These are phyloP conservation scores for Sesia apiformis DNA, from an alignment of 2,888 invertebrate species.

Conservation along the genomic window DNA sequence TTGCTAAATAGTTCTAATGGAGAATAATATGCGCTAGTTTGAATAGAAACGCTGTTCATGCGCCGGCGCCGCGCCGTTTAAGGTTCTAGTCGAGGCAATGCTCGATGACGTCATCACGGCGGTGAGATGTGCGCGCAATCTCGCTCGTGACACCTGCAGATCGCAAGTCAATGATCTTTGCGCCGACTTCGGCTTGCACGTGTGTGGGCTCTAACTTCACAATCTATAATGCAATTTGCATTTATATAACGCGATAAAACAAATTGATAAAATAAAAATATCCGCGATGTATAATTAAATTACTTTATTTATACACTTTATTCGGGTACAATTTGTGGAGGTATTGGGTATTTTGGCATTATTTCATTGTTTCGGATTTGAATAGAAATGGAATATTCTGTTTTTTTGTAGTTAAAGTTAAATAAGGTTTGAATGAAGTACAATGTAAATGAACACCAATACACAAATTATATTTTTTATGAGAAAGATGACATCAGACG, in stretches of 20 bases:
- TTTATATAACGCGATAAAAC: not conserved
- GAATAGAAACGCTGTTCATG: slow-evolving; percentile 5
- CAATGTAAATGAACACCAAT: no score
- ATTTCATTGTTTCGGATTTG: no score
- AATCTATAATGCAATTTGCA: not conserved
- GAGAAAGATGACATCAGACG: no score
- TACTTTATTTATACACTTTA: no score
- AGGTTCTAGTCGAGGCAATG: slow-evolving; percentile 27
- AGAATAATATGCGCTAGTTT: slow-evolving; percentile 3
- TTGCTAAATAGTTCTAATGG: slow-evolving; percentile 1
- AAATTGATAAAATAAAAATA: not conserved
- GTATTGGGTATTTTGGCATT: no score
- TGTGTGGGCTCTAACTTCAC: slow-evolving; percentile 6
- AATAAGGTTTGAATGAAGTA: no score
- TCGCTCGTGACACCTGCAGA: slow-evolving; percentile 28
- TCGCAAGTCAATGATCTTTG: slow-evolving; percentile 34
- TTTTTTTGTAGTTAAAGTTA: no score
- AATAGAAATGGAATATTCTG: no score
- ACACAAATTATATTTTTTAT: no score
- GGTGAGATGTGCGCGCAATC: slow-evolving; percentile 19
- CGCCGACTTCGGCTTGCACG: slow-evolving; percentile 7
- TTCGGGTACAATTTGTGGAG: no score
- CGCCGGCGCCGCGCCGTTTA: slow-evolving; percentile 25
- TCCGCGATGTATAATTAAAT: no score
- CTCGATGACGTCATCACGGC: slow-evolving; percentile 30